These are phyloP conservation scores for Atta colombica DNA, from an alignment of 1,140 invertebrate species.

Conservation along the genomic window DNA sequence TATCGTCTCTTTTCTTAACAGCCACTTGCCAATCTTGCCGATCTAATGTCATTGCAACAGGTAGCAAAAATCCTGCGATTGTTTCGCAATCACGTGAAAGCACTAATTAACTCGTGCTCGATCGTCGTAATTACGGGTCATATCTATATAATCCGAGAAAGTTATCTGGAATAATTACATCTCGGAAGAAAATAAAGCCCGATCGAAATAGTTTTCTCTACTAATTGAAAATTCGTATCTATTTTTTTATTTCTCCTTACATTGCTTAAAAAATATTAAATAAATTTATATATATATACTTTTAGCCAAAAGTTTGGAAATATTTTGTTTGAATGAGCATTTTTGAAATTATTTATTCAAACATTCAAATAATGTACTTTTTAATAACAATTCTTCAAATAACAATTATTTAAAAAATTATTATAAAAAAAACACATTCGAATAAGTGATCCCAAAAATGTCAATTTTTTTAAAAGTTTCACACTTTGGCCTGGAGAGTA, in stretches of 20 bases:
- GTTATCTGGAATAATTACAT: not conserved
- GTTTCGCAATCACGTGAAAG: conserved; percentile 10
- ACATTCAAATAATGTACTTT: too few relatives aligned
- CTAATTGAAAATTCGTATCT: not conserved
- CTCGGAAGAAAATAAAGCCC: not conserved
- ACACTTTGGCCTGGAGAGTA: too few relatives aligned
- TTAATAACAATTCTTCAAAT: too few relatives aligned
- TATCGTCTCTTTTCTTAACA: conserved; percentile 55
- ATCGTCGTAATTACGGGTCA: not conserved
- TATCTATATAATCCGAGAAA: not conserved
- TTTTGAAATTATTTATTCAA: too few relatives aligned
- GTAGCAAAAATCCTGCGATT: conserved; percentile 53
- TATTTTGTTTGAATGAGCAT: too few relatives aligned
- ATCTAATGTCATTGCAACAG: conserved; percentile 69
- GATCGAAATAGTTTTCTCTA: not conserved
- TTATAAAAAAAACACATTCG: too few relatives aligned
- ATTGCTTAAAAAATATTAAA: not conserved
- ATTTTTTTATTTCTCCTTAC: not conserved
- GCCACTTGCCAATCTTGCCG: conserved; percentile 22
- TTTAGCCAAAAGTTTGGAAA: too few relatives aligned
- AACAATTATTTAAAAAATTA: too few relatives aligned
- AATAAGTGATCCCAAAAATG: too few relatives aligned
- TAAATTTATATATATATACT: not conserved
- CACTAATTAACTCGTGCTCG: not conserved
- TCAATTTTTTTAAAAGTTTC: too few relatives aligned